Evolutionary conservation across 2,888 invertebrate genomes (phyloP), one percentile per base, ranked within the genome.

Genomic region (Octonoba sinensis): DNA sequence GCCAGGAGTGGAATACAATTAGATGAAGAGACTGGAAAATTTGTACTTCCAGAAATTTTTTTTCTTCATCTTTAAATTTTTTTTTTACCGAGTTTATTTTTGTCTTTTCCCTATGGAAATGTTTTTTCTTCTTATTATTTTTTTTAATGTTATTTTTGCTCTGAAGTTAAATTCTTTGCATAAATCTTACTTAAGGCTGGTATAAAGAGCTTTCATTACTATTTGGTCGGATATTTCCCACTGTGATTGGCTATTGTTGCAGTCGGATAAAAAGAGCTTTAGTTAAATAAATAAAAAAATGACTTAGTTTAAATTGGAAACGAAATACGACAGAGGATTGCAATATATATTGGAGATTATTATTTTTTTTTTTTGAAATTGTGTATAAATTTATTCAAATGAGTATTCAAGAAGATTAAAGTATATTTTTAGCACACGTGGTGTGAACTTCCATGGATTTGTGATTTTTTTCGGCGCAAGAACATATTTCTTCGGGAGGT

Each of bases 1-100:
- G 67, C 73, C 46, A 47, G 15, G 59, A 69, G 69, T 72, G 73
- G 79, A 81, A 81, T 81, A 81, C 79, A 81, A 81, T 81, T 81
- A 81, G 79, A 49, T 49, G 16, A 56, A 44, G 76, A 44, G 47
- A 27, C 47, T 56, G 11, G 67, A 62, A 79, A 73, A 73, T 62
- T 74, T 67, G 51, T 62, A 64, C 56, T 64, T 36, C 49, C 59
- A 46, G n/a, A 64, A 44, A 18, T 20, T 18, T 44, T 24, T n/a
- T 67, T 67, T 74, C 49, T 69, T 69, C 67, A 36, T 77, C 6
- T 36, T 36, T 36, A 36, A 36, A 36, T 11, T 36, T 36, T 54
- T n/a, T n/a, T 22, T 47, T 51, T 12, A 36, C 13, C 18, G 20
- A 22, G 47, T 66, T 74, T 49, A 65, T 57, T 65, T 74, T 57